Conservation (phyloP, 1,140 invertebrate genomes). For the Callitettix versicolor region DNA sequence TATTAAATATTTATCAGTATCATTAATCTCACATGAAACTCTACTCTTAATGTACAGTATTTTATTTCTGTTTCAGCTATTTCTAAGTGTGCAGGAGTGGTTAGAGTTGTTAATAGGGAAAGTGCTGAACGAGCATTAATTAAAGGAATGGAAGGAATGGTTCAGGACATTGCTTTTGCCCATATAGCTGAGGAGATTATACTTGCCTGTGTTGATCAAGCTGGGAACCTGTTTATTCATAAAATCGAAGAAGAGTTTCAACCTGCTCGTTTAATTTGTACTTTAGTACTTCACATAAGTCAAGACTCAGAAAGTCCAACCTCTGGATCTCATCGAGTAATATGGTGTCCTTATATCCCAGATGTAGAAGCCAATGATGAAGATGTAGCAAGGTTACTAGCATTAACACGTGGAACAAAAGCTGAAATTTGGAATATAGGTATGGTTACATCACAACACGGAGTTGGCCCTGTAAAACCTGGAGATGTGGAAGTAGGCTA, state of each 20-base stretch:
- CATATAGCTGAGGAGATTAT: conserved; percentile 63
- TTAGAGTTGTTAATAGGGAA: conserved; percentile 67
- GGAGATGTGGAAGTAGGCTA: conserved; percentile 42
- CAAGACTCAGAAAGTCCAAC: neutral
- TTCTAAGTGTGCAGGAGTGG: conserved; percentile 60
- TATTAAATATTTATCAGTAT: no score
- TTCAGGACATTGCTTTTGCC: conserved; percentile 84
- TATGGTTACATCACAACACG: conserved; percentile 40
- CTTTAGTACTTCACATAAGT: neutral
- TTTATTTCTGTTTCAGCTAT: conserved; percentile 32
- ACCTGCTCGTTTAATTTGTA: conserved; percentile 23
- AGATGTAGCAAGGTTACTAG: conserved; percentile 65
- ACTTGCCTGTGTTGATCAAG: conserved; percentile 75
- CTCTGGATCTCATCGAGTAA: conserved; percentile 43
- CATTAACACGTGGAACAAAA: conserved; percentile 65
- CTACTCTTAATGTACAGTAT: no score
- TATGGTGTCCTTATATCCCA: conserved; percentile 89
- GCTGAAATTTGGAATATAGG: conserved; percentile 54
- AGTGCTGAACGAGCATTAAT: conserved; percentile 65
- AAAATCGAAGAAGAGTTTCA: conserved; percentile 50
- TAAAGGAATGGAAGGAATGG: conserved; percentile 73
- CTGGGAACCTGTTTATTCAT: conserved; percentile 70
- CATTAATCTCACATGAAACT: no score
- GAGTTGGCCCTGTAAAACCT: conserved; percentile 35
- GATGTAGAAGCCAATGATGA: conserved; percentile 47